Percentiles rank a stretch among this genome's conserved stretches.
Evolutionary conservation across 2,888 invertebrate species (phyloP).

Genomic region (Calameuta filiformis): DNA sequence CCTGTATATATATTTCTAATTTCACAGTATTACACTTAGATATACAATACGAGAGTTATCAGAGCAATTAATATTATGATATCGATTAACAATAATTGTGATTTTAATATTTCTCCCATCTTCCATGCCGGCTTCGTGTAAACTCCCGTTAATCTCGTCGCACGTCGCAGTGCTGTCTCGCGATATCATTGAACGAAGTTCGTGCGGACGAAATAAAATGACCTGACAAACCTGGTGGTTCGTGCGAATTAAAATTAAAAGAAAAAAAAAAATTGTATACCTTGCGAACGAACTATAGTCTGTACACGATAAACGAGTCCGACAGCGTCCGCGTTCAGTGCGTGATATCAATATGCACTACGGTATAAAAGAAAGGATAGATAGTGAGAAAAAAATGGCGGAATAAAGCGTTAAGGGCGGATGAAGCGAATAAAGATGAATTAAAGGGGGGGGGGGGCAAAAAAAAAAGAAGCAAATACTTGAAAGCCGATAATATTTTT

Average conservation of each 20-base stretch:
- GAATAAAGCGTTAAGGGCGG: not conserved
- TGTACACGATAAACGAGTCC: not conserved
- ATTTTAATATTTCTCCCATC: not conserved
- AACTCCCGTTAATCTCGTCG: not conserved
- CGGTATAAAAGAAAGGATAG: not conserved
- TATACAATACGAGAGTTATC: not conserved
- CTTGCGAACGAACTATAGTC: not conserved
- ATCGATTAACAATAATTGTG: not conserved
- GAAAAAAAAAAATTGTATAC: not conserved
- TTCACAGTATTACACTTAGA: not conserved
- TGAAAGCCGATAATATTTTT: not conserved
- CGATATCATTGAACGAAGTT: too few relatives aligned
- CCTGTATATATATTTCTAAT: not conserved
- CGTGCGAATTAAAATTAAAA: not conserved
- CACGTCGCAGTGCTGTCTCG: not conserved
- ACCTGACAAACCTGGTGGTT: not conserved
- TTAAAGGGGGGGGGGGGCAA: not conserved
- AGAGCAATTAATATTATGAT: not conserved
- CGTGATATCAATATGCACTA: not conserved
- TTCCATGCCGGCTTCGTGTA: not conserved
- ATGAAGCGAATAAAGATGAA: not conserved
- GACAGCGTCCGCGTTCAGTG: not conserved
- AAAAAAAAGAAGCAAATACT: not conserved
- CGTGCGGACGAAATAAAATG: not conserved
- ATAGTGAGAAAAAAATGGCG: not conserved